These are phyloP conservation scores for Parauchenoglanis ngamensis DNA, from an alignment of 2,797 vertebrate species.

Conservation along the genomic window DNA sequence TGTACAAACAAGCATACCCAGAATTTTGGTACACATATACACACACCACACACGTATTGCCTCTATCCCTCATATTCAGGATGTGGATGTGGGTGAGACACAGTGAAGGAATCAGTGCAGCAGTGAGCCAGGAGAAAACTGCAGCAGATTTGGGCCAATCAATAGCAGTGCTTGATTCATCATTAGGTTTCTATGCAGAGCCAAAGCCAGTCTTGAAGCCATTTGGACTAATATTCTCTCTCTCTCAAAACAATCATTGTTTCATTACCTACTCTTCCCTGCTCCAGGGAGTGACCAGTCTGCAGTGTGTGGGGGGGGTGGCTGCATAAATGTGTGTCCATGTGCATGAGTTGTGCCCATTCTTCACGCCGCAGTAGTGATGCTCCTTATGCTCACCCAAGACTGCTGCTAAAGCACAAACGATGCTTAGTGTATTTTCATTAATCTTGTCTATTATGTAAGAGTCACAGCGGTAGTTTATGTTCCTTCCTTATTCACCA, in stretches of 20 bases:
- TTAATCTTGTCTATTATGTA: constrained; percentile 35
- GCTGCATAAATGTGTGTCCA: not conserved
- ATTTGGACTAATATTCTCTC: constrained; percentile 42
- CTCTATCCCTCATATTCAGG: not conserved
- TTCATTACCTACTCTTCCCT: constrained; percentile 32
- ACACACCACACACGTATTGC: not conserved
- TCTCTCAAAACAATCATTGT: constrained; percentile 32
- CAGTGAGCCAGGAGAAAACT: constrained; percentile 37
- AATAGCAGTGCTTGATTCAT: constrained; percentile 46
- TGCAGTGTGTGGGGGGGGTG: constrained; percentile 7
- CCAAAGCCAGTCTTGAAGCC: constrained; percentile 25
- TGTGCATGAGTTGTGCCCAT: constrained; percentile 15
- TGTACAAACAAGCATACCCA: not conserved
- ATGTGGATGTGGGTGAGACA: constrained; percentile 32
- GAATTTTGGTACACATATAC: not conserved
- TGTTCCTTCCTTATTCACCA: constrained; percentile 39
- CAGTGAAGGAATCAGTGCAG: constrained; percentile 18
- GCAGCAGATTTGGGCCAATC: constrained; percentile 48
- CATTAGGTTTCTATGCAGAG: constrained; percentile 39
- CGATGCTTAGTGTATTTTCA: not conserved
- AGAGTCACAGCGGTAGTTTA: constrained; percentile 36
- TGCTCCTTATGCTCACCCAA: not conserved
- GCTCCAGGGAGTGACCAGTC: constrained; percentile 31
- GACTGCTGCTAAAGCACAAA: constrained; percentile 17
- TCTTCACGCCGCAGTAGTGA: constrained; percentile 29